Base-by-base conservation (phyloP, 1,140 invertebrate species). In the Pseudomyrmex sp. region DNA sequence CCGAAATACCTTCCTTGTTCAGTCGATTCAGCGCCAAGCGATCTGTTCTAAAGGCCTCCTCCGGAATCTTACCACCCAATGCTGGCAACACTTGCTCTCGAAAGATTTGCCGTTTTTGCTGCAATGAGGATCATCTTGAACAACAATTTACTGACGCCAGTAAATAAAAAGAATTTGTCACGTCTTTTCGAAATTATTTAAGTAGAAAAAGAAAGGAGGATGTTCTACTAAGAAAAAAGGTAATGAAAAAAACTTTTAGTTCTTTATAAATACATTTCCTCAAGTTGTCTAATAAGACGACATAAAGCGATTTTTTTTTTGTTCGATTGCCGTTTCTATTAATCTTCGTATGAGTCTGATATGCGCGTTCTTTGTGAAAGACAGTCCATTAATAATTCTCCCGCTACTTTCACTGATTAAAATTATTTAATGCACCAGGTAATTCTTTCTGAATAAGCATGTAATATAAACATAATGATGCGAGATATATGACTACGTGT, bases 31-130 rank as follows among this genome's bases (percentile, higher is more conserved):
- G 87, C 18, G 95, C 95, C 20, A 96, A 91, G 20, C 96, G 95
- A 91, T 96, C 96, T 0, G 95, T 94, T 72, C 93, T 93, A 84
- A 96, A 96, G 20, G 96, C 96, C 68, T 95, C 95, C 74, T 96
- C 96, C 0, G 96, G 96, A 82, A 96, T 96, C 92, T 96, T 96
- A 4, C 96, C 96, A 54, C 96, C 96, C 12, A 95, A 91, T 77
- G 95, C 94, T 18, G 96, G 96, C 35, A 96, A 85, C 15, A 96
- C 95, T 90, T 96, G 95, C 85, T 96, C 96, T 44, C 96, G 93
- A 92, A 96, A 96, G 80, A 96, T 95, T 90, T 96, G 96, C 26
- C 96, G 93, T 90, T 96, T 96, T 92, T 95, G 93, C 94, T 95
- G 84, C 7, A 91, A 90, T 26, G 35, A 35, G 5, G 70, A 9